These are phyloP conservation scores for Enteromius afrohamiltoni DNA, from an alignment of 2,797 vertebrate genomes.

Conservation along the genomic window DNA sequence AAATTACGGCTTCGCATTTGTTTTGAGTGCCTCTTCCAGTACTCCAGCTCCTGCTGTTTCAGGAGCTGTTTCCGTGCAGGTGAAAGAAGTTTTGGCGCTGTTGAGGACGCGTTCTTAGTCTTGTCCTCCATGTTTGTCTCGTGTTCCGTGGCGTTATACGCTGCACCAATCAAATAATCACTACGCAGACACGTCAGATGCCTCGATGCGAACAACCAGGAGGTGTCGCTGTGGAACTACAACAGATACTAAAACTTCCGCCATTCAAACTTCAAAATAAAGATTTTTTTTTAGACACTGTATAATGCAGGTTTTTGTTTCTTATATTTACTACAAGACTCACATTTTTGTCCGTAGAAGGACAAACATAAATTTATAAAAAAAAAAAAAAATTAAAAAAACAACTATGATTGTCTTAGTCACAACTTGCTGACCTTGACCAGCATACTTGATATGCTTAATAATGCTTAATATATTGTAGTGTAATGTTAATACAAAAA, in stretches of 20 bases:
- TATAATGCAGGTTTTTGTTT: background rate
- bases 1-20: constrained; percentile 38
- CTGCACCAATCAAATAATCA: background rate
- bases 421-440: background rate
- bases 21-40: constrained; percentile 20
- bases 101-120: background rate
- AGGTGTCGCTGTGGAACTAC: background rate
- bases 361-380: background rate
- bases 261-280: background rate
- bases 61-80: constrained; percentile 23
- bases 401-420: background rate
- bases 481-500: background rate
- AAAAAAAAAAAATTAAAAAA: too few species aligned
- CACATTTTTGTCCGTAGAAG: background rate
- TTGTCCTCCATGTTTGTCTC: constrained; percentile 32
- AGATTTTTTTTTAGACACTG: background rate
- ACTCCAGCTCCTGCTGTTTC: constrained; percentile 1
- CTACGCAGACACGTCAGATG: background rate
- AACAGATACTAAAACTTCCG: background rate
- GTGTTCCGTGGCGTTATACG: background rate
- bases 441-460: too few species aligned
- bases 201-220: background rate
- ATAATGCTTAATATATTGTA: background rate
- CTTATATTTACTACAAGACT: background rate
- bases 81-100: background rate